phyloP scores from a whole-genome alignment of 2,888 invertebrate genomes.

The Aspidiotus destructor region DNA sequence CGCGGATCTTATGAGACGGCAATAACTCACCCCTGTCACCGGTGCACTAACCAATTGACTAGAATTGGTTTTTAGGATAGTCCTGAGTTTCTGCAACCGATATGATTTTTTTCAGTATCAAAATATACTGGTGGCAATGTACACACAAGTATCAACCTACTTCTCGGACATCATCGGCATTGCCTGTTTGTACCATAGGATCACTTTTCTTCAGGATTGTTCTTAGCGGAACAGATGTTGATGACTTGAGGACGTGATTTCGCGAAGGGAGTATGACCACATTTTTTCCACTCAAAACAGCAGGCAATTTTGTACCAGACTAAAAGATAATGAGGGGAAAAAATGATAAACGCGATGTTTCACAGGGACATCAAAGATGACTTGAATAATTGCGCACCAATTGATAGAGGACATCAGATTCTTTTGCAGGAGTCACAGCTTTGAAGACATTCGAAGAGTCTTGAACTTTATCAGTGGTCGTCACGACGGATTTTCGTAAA shows the following conservation, averaged over 20 bases:
- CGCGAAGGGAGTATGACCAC: background rate
- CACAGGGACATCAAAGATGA: too few species aligned
- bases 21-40: background rate
- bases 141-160: too few species aligned
- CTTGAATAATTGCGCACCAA: background rate
- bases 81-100: conserved; percentile 1
- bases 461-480: background rate
- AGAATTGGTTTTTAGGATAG: background rate
- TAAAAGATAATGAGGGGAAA: background rate
- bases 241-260: background rate
- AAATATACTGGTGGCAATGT: background rate
- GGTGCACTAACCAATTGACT: background rate
- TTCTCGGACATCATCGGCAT: too few species aligned
- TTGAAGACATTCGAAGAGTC: background rate
- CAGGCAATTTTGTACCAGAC: conserved; percentile 2
- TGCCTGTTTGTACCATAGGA: too few species aligned
- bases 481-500: background rate
- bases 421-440: background rate
- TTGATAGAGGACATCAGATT: background rate
- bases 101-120: background rate
- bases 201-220: too few species aligned
- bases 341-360: too few species aligned
- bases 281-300: conserved; percentile 1
- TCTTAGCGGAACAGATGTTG: background rate
- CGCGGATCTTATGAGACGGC: background rate